A percentile compares a stretch with the other conserved stretches of the same genome.
Conservation (phyloP, 2,113 vertebrate species). For the Sceloporus undulatus region DNA sequence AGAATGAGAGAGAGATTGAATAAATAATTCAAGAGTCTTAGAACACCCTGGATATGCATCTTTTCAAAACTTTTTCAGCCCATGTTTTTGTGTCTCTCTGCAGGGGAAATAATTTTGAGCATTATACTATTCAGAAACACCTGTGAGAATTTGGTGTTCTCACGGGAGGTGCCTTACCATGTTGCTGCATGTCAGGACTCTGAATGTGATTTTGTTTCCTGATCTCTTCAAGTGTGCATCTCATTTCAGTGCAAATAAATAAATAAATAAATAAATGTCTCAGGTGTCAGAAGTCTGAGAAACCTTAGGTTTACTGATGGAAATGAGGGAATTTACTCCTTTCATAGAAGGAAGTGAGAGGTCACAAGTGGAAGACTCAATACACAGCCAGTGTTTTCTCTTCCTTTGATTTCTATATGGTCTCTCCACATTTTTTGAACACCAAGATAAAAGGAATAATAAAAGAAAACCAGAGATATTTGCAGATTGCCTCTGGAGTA, state of each 20-base stretch:
- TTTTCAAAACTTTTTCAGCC: not conserved
- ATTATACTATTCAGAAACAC: not conserved
- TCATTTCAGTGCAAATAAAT: not conserved
- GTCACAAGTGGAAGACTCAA: not conserved
- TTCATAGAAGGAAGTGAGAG: not conserved
- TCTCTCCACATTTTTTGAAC: slow-evolving; percentile 8
- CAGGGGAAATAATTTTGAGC: not conserved
- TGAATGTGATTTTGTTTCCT: not conserved
- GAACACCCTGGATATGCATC: not conserved
- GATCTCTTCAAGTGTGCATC: not conserved
- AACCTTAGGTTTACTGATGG: not conserved
- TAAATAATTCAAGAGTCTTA: not conserved
- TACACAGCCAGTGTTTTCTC: not conserved
- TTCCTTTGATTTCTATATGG: slow-evolving; percentile 13
- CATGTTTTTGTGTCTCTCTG: not conserved
- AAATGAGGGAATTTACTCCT: not conserved
- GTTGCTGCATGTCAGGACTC: not conserved
- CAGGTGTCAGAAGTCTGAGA: not conserved
- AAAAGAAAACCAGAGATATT: slow-evolving; percentile 3
- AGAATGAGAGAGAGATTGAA: too few relatives aligned
- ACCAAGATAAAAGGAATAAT: not conserved
- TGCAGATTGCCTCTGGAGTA: slow-evolving; percentile 13
- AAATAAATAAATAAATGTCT: too few relatives aligned
- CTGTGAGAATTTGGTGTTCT: not conserved
- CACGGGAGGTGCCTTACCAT: too few relatives aligned